Conservation (phyloP, 2,888 invertebrate genomes). For the Sipha maydis region DNA sequence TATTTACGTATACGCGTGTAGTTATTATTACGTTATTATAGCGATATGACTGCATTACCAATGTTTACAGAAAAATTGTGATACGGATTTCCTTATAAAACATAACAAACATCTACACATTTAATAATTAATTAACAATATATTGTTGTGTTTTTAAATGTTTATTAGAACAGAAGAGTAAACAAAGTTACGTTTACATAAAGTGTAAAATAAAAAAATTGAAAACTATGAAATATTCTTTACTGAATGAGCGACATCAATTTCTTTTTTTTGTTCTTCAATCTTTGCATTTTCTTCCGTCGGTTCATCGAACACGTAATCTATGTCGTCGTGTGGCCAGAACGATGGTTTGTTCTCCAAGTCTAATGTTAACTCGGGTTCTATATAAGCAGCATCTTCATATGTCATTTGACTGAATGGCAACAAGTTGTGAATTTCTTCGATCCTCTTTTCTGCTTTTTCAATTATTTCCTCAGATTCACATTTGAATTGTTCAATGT, state of each 20-base stretch:
- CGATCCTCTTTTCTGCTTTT: constrained; percentile 74
- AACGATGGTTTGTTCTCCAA: constrained; percentile 81
- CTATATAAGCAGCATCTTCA: constrained; percentile 85
- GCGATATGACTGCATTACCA: no score
- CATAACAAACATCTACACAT: constrained; percentile 34
- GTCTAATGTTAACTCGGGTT: constrained; percentile 81
- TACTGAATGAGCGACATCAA: constrained; percentile 35
- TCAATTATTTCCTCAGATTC: constrained; percentile 73
- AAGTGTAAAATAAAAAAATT: neutral
- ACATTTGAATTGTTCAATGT: constrained; percentile 74
- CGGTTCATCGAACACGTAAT: constrained; percentile 54
- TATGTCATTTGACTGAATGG: constrained; percentile 90
- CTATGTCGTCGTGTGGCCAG: constrained; percentile 78
- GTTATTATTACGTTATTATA: no score
- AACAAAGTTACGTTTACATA: no score
- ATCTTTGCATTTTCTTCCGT: neutral
- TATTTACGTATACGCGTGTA: no score
- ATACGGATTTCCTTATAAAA: constrained; percentile 14
- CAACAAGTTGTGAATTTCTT: constrained; percentile 76
- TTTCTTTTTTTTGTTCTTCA: neutral
- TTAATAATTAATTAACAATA: neutral
- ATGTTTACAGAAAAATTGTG: neutral
- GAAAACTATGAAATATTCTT: constrained; percentile 28
- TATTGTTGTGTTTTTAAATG: constrained; percentile 12
- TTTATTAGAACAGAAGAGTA: neutral